These are phyloP conservation scores for Hypotaenidia philippensis DNA, from an alignment of 2,797 vertebrate genomes.

Conservation along the genomic window DNA sequence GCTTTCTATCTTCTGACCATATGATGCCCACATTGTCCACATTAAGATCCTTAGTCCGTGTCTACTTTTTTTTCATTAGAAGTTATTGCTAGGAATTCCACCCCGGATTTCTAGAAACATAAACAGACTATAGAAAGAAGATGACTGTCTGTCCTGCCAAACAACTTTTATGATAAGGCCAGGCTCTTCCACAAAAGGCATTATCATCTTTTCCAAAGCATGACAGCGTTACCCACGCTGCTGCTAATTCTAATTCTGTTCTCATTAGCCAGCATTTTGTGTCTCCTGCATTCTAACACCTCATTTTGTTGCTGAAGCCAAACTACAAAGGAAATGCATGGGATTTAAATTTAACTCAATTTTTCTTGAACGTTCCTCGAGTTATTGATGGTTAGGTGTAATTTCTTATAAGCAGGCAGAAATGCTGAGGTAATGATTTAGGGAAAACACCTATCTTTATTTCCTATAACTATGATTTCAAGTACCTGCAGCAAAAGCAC, in stretches of 20 bases:
- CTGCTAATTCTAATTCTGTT: not conserved
- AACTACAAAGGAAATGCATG: not conserved
- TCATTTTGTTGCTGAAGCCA: not conserved
- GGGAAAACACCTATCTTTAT: not conserved
- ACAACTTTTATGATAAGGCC: not conserved
- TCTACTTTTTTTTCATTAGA: not conserved
- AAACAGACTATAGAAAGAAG: not conserved
- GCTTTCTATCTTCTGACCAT: not conserved
- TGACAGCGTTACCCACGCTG: not conserved
- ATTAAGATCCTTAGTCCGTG: accelerated
- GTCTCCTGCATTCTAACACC: not conserved
- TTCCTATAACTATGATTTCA: not conserved
- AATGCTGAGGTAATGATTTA: not conserved
- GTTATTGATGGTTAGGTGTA: not conserved
- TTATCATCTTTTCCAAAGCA: not conserved
- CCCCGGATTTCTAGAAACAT: not conserved
- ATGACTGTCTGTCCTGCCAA: not conserved
- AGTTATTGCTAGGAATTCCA: not conserved
- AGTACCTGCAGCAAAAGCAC: not conserved
- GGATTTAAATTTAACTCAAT: not conserved
- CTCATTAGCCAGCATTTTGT: not conserved
- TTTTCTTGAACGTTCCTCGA: not conserved
- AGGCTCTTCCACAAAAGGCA: not conserved
- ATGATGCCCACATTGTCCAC: accelerated
- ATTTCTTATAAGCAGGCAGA: not conserved